Percentiles rank a stretch among this genome's conserved stretches.
phyloP scores from a whole-genome alignment of 2,113 vertebrate species.

The Chunga burmeisteri region DNA sequence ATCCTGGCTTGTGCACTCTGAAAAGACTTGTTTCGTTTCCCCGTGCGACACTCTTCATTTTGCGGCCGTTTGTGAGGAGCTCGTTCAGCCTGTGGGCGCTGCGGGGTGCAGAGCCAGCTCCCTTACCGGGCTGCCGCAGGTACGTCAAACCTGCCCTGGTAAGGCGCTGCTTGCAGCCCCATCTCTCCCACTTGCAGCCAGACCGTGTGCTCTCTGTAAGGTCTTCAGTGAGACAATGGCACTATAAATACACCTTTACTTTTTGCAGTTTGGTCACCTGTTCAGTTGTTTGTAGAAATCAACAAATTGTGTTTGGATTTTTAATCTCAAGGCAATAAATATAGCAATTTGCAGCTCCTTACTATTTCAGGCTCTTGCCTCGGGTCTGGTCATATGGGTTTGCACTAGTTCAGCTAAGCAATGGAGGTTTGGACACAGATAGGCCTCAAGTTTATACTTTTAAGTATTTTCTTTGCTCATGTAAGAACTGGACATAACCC shows the following conservation, averaged over 20 bases:
- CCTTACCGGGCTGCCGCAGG: neutral
- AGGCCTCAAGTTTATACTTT: neutral
- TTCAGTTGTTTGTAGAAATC: neutral
- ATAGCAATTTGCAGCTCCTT: neutral
- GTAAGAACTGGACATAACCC: neutral
- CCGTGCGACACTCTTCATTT: rapidly evolving
- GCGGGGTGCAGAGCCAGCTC: neutral
- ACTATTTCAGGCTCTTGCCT: neutral
- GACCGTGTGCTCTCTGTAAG: neutral
- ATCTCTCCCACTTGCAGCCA: neutral
- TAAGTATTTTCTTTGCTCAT: neutral
- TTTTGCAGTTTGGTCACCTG: neutral
- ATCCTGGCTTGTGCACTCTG: neutral
- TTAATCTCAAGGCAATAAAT: neutral
- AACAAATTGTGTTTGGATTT: neutral
- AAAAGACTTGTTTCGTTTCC: neutral
- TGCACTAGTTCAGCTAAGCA: neutral
- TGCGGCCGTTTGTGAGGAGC: neutral
- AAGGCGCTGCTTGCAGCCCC: neutral
- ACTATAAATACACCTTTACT: neutral
- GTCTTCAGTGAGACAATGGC: neutral
- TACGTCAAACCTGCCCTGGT: neutral
- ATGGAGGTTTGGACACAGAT: neutral
- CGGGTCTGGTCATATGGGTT: neutral
- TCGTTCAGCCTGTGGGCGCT: rapidly evolving